Percentiles rank a stretch among this genome's conserved stretches.
Evolutionary conservation across 2,888 invertebrate genomes (phyloP).

Genomic region (Clusia tigrina): DNA sequence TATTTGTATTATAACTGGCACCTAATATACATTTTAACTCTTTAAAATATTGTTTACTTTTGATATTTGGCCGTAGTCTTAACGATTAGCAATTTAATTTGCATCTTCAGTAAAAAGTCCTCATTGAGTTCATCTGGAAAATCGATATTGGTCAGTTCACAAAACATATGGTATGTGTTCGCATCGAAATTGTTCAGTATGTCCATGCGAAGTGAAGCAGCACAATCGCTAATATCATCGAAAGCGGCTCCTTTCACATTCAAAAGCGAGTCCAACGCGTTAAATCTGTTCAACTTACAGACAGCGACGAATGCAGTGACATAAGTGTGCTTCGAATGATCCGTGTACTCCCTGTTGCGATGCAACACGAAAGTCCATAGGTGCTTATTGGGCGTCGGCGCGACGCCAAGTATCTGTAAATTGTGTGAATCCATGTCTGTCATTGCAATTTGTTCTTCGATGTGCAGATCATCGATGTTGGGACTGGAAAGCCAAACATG

Average conservation of each 20-base stretch:
- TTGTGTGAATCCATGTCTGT: constrained; percentile 42
- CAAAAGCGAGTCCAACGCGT: constrained; percentile 38
- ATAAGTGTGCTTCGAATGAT: constrained; percentile 29
- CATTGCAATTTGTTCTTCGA: constrained; percentile 28
- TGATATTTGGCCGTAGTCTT: constrained; percentile 35
- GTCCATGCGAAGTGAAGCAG: constrained; percentile 49
- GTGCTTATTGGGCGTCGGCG: constrained; percentile 44
- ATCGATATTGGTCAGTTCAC: constrained; percentile 25
- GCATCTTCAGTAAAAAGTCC: constrained; percentile 44
- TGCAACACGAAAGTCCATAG: constrained; percentile 46
- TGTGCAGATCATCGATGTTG: constrained; percentile 30
- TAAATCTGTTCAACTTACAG: constrained; percentile 38
- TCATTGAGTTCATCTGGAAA: constrained; percentile 38
- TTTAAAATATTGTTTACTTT: constrained; percentile 30
- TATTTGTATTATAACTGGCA: neutral
- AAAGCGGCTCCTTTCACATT: constrained; percentile 28
- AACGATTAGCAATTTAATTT: constrained; percentile 46
- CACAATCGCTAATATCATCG: constrained; percentile 25
- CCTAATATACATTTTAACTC: neutral
- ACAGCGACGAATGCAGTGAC: constrained; percentile 39
- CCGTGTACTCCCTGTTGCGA: constrained; percentile 47
- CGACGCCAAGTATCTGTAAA: constrained; percentile 50
- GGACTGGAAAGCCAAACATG: constrained; percentile 37
- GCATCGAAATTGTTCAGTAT: constrained; percentile 42
- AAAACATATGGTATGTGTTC: constrained; percentile 34